Evolutionary conservation across 2,113 vertebrate genomes (phyloP).

Genomic region (Prolemur simus): DNA sequence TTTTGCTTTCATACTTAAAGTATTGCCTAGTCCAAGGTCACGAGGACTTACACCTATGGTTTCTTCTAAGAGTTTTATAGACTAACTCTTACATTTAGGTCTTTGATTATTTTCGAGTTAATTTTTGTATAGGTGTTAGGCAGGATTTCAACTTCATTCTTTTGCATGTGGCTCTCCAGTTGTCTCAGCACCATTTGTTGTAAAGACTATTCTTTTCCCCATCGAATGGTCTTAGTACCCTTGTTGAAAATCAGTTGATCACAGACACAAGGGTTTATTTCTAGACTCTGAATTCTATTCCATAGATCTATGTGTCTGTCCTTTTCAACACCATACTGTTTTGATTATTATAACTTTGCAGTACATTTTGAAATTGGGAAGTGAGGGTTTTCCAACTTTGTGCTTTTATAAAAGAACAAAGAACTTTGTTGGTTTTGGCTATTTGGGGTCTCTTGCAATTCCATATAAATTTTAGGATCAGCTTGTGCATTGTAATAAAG

Average conservation of each 20-base stretch:
- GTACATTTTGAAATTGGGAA: not conserved
- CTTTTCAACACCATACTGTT: not conserved
- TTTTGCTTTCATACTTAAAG: not conserved
- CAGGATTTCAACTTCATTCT: not conserved
- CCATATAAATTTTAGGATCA: not conserved
- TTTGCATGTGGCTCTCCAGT: not conserved
- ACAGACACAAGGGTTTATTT: not conserved
- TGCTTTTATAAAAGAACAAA: not conserved
- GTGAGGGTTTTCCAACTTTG: not conserved
- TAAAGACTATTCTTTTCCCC: not conserved
- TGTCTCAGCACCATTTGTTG: not conserved
- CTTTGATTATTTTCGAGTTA: not conserved
- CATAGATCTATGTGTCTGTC: not conserved
- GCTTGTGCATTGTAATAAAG: not conserved
- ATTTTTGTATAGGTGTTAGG: not conserved
- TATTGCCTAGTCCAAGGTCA: not conserved
- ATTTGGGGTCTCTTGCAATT: not conserved
- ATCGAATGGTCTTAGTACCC: not conserved
- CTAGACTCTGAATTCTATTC: not conserved
- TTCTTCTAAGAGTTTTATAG: not conserved
- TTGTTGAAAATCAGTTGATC: not conserved
- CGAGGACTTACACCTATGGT: not conserved
- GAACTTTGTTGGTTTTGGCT: not conserved
- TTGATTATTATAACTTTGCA: not conserved
- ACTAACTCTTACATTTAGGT: not conserved